Percentiles rank a stretch among this genome's conserved stretches.
Conservation (phyloP, 2,113 vertebrate species). For the Dolichotis patagonum region DNA sequence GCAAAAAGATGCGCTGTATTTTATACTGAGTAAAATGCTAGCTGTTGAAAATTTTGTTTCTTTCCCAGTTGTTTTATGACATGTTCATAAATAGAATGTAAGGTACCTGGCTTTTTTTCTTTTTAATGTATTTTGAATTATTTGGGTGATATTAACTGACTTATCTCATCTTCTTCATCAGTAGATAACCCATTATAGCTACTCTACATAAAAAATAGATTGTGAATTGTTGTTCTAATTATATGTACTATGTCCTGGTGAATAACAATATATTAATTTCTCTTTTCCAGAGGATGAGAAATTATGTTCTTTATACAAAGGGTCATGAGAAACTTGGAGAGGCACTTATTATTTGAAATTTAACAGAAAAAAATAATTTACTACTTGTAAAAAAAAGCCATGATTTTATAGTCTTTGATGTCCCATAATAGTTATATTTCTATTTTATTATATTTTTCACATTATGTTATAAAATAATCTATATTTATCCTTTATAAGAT, state of each 20-base stretch:
- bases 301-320: neutral
- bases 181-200: neutral
- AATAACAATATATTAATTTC: neutral
- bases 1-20: neutral
- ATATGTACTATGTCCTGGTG: neutral
- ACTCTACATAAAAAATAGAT: neutral
- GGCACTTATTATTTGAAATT: neutral
- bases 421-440: neutral
- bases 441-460: neutral
- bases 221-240: neutral
- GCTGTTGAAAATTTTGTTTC: neutral
- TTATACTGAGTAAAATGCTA: neutral
- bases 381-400: neutral
- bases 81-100: conserved; percentile 26
- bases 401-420: neutral
- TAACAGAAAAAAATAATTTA: neutral
- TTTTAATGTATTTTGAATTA: conserved; percentile 15
- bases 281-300: neutral
- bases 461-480: neutral
- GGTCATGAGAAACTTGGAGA: neutral
- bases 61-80: neutral
- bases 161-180: neutral
- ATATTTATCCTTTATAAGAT: neutral
- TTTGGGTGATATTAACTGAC: neutral
- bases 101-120: conserved; percentile 40